These are phyloP conservation scores for Gastracanthus pulcherrimus DNA, from an alignment of 2,888 invertebrate genomes.

Conservation along the genomic window DNA sequence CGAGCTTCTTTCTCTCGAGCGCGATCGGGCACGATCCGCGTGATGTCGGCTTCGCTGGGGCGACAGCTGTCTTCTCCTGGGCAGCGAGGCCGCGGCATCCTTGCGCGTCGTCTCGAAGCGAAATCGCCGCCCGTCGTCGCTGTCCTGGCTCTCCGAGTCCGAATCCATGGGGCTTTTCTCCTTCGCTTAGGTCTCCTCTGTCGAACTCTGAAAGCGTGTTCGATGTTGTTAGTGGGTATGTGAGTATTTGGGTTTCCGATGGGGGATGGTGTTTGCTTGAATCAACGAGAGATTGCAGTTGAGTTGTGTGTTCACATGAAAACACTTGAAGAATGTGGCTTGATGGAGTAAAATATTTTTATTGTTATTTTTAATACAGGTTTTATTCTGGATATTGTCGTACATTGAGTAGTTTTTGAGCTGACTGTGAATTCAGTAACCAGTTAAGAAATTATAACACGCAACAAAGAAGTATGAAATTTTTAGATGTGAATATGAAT, in stretches of 20 bases:
- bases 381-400: too few species aligned
- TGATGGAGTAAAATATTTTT: too few species aligned
- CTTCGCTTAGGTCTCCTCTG: conserved; percentile 65
- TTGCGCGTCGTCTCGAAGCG: conserved; percentile 73
- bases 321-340: too few species aligned
- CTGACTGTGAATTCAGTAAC: not conserved
- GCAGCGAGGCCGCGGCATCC: conserved; percentile 59
- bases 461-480: too few species aligned
- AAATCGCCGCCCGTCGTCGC: conserved; percentile 74
- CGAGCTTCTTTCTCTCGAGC: conserved; percentile 65
- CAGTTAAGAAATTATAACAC: too few species aligned
- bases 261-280: not conserved
- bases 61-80: conserved; percentile 11
- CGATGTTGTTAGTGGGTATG: too few species aligned
- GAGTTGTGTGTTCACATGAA: too few species aligned
- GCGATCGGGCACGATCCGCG: conserved; percentile 40
- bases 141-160: conserved; percentile 74
- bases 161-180: too few species aligned
- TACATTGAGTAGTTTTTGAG: not conserved
- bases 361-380: too few species aligned
- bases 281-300: too few species aligned
- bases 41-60: conserved; percentile 58
- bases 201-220: conserved; percentile 63
- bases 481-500: too few species aligned
- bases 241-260: too few species aligned